Conservation (phyloP, 2,797 vertebrate species). For the Crocodylus rhombifer region DNA sequence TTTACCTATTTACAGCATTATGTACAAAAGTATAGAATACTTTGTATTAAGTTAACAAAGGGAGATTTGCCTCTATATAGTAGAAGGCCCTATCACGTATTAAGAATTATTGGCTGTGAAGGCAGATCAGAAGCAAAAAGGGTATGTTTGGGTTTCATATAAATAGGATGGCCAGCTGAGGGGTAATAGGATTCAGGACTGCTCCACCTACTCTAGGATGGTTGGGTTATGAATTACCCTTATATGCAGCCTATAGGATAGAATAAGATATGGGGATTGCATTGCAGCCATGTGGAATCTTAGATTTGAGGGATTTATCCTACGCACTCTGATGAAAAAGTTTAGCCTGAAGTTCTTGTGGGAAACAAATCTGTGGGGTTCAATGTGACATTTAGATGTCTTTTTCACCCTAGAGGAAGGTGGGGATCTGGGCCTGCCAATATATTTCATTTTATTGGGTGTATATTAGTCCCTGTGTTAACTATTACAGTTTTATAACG, state of each 20-base stretch:
- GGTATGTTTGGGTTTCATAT: background rate
- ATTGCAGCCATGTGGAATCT: background rate
- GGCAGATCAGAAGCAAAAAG: background rate
- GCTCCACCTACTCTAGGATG: background rate
- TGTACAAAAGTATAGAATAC: background rate
- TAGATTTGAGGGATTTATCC: background rate
- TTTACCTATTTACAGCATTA: background rate
- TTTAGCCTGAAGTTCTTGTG: too few species aligned
- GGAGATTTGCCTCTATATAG: background rate
- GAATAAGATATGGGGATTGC: background rate
- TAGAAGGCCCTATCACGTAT: background rate
- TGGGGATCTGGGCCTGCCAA: too few species aligned
- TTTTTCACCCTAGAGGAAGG: too few species aligned
- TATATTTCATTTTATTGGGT: too few species aligned
- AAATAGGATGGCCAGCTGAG: background rate
- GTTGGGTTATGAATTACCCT: background rate
- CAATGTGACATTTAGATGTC: too few species aligned
- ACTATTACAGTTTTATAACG: too few species aligned
- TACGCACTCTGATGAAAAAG: background rate
- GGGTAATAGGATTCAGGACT: background rate
- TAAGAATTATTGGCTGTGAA: background rate
- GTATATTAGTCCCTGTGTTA: too few species aligned
- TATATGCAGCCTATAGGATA: background rate
- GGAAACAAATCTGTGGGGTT: too few species aligned
- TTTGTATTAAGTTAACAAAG: background rate